Evolutionary conservation across 2,113 vertebrate species (phyloP), one percentile per base, ranked within the genome.

Genomic region (Oncorhynchus mykiss): DNA sequence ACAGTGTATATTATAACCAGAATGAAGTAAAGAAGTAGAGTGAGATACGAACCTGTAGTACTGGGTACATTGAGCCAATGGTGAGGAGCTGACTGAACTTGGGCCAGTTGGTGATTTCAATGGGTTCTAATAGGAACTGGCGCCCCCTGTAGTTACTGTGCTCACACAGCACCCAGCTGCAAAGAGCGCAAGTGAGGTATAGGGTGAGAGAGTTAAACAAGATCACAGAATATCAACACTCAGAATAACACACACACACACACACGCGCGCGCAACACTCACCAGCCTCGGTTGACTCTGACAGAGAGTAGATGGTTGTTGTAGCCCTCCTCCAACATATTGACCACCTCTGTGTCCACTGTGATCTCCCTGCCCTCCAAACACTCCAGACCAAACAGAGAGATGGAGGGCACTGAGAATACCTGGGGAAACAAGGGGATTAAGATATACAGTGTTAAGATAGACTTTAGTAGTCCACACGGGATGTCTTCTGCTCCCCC

Each of bases 121-220:
- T 89, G 0, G 93, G 93, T 64, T 97, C 94, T 84, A 96, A 84
- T 2, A 99, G 89, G 94, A 97, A 95, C 82, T 99, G 97, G 75
- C 94, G 96, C 81, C 97, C 97, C 25, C 97, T 96, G 92, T 96
- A 98, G 90, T 98, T 95, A 0, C 92, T 92, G 77, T 98, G 92
- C 69, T 99, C 96, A 12, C 94, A 98, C n/a, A 98, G 77, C 88
- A 99, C 97, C 97, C 97, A 99, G 68, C 97, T 99, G 88, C 0
- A 65, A 51, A 74, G 74, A 86, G 2, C 0, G 5, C 68, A 20
- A n/a, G 78, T 0, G 62, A 3, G 16, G 51, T 1, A 24, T 1
- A 18, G 51, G 3, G 14, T 54, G 51, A 22, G 39, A 12, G 9
- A 45, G 39, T 11, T 45, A 45, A 22, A 83, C 25, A 20, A 12